Percentiles rank a stretch among this genome's conserved stretches.
These are phyloP conservation scores for Neosilurus mollespiculum DNA, from an alignment of 2,797 vertebrate species.

Conservation along the genomic window DNA sequence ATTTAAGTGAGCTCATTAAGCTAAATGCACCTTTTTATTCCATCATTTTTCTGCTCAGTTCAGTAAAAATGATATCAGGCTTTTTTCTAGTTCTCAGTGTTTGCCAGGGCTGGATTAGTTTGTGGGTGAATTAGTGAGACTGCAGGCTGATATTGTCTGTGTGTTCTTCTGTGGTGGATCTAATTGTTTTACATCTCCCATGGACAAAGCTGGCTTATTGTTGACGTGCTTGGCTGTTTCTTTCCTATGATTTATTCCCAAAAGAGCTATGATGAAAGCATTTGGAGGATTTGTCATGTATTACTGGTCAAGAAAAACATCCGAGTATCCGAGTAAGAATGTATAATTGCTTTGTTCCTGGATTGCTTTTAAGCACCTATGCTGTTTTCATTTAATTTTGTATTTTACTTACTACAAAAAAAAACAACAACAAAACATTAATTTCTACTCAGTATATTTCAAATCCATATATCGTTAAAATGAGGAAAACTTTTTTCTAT, in stretches of 20 bases:
- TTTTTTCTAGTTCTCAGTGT: constrained; percentile 1
- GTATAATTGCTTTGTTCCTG: background rate
- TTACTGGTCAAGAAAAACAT: too few relatives aligned
- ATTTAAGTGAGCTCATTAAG: constrained; percentile 60
- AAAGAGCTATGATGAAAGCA: background rate
- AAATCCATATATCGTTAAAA: background rate
- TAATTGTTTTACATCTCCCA: constrained; percentile 3
- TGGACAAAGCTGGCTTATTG: background rate
- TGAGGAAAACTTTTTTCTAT: background rate
- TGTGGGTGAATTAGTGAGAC: background rate
- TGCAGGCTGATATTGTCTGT: background rate
- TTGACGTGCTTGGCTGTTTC: background rate
- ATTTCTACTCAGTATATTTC: background rate
- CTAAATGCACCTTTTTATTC: constrained; percentile 20
- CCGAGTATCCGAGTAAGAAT: background rate
- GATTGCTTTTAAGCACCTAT: background rate
- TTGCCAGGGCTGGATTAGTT: background rate
- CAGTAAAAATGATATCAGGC: constrained; percentile 49
- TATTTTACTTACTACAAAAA: background rate
- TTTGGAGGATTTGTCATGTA: background rate
- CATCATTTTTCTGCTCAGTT: constrained; percentile 11
- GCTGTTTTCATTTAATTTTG: background rate
- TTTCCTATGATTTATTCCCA: background rate
- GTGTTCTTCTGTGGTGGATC: background rate
- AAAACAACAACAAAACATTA: too few relatives aligned